Percentiles rank a stretch among this genome's conserved stretches.
phyloP scores from a whole-genome alignment of 2,888 invertebrate species.

The Camptogramma bilineatum region DNA sequence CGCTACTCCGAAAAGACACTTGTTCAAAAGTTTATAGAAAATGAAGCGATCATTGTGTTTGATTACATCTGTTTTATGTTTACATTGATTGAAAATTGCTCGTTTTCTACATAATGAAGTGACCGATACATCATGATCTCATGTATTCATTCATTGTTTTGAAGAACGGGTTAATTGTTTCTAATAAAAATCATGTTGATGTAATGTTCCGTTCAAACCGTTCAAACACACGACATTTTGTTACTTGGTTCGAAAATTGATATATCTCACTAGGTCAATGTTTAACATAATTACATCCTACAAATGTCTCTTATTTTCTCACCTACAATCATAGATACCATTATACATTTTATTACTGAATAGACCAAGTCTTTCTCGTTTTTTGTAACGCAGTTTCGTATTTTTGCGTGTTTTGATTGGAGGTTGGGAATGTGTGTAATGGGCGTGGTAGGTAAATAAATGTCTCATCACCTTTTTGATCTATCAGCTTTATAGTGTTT shows the following conservation, averaged over 20 bases:
- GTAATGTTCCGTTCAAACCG: no score
- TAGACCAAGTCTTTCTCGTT: conserved; percentile 4
- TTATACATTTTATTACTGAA: conserved; percentile 7
- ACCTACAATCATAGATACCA: conserved; percentile 4
- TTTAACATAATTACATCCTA: background rate
- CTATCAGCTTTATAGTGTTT: conserved; percentile 28
- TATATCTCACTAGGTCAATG: background rate
- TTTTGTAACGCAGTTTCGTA: conserved; percentile 16
- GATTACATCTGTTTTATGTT: no score
- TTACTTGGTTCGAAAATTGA: background rate
- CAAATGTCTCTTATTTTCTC: conserved; percentile 7
- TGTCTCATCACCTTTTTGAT: conserved; percentile 31
- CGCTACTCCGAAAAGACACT: no score
- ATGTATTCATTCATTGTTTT: no score
- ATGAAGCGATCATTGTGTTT: no score
- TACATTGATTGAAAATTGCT: no score
- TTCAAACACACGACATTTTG: no score
- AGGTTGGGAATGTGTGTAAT: conserved; percentile 18
- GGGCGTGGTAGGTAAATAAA: conserved; percentile 22
- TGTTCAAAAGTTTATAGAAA: no score
- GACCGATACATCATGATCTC: no score
- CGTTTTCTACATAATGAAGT: no score
- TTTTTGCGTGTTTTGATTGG: conserved; percentile 26
- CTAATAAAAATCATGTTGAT: no score
- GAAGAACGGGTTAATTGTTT: no score